These are phyloP conservation scores for Dasyurus viverrinus DNA, from an alignment of 2,113 vertebrate species.

Conservation along the genomic window DNA sequence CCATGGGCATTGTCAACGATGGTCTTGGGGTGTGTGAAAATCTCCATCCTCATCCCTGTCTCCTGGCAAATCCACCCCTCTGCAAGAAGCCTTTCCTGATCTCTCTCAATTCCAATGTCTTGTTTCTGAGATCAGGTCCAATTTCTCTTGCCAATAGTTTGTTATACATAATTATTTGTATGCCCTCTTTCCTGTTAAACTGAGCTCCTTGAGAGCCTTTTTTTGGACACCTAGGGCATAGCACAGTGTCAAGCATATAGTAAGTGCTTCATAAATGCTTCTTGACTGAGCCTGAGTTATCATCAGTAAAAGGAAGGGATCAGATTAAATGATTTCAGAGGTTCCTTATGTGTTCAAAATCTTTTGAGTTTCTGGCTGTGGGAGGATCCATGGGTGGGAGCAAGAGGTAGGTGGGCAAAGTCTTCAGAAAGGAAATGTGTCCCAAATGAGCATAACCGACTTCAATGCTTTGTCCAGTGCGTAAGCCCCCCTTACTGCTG, in stretches of 20 bases:
- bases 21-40: too few species aligned
- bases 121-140: neutral
- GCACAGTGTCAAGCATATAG: neutral
- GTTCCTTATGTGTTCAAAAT: neutral
- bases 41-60: neutral
- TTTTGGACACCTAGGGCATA: neutral
- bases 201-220: neutral
- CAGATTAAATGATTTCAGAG: neutral
- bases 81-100: too few species aligned
- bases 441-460: neutral
- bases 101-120: neutral
- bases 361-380: neutral
- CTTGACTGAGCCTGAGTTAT: neutral
- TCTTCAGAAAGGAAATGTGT: neutral
- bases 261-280: too few species aligned
- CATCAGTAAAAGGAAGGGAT: neutral
- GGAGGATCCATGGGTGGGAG: neutral
- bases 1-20: neutral
- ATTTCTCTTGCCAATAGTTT: neutral
- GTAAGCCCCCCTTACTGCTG: neutral
- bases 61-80: neutral
- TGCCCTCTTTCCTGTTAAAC: neutral
- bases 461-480: neutral
- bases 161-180: neutral
- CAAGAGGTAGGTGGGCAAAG: neutral